phyloP scores from a whole-genome alignment of 2,888 invertebrate genomes.

The Nomada fucata region DNA sequence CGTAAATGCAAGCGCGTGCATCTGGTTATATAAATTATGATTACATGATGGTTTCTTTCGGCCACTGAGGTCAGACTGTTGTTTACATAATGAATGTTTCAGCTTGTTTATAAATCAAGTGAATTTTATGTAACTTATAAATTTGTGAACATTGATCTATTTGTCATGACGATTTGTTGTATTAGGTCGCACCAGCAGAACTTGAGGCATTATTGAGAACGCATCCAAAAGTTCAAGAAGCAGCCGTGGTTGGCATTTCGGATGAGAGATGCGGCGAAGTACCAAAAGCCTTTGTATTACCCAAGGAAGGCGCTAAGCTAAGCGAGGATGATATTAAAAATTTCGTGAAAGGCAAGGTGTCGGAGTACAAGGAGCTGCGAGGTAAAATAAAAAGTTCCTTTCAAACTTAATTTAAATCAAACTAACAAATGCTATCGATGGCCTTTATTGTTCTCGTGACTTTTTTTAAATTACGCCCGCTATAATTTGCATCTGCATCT shows the following conservation, averaged over 20 bases:
- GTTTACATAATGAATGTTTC: no score
- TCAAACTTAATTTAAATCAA: background rate
- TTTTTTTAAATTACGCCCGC: background rate
- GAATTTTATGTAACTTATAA: no score
- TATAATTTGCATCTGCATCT: background rate
- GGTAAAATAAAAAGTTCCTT: slow-evolving; percentile 66
- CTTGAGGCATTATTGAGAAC: slow-evolving; percentile 90
- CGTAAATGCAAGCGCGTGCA: no score
- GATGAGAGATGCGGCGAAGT: slow-evolving; percentile 89
- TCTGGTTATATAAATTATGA: no score
- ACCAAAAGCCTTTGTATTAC: slow-evolving; percentile 90
- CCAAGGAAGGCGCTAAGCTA: slow-evolving; percentile 84
- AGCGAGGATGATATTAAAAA: slow-evolving; percentile 86
- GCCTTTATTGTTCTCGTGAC: background rate
- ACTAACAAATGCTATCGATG: background rate
- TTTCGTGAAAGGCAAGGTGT: slow-evolving; percentile 89
- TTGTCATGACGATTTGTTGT: no score
- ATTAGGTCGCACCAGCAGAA: slow-evolving; percentile 95
- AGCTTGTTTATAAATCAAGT: no score
- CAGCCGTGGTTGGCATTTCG: slow-evolving; percentile 92
- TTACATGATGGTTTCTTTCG: no score
- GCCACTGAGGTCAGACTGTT: no score
- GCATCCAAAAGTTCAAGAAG: slow-evolving; percentile 91
- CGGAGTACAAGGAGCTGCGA: slow-evolving; percentile 90
- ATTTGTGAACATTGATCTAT: background rate